Conservation (phyloP, 2,797 vertebrate species). For the Syngnathus acus region DNA sequence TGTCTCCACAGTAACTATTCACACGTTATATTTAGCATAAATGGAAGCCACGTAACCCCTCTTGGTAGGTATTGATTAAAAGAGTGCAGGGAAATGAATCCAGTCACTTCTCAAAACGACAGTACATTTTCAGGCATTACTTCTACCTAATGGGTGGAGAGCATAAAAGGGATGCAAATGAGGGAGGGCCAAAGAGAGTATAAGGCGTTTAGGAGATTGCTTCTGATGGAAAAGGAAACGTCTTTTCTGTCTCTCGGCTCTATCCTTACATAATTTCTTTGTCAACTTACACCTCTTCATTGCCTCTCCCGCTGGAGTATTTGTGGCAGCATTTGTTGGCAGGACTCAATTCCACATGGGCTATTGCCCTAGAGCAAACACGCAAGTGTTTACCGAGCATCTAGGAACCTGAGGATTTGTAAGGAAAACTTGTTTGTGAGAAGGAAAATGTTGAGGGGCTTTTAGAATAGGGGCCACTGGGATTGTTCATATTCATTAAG, state of each 20-base stretch:
- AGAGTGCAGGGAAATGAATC: constrained; percentile 45
- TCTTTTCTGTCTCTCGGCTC: constrained; percentile 46
- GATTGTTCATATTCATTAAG: constrained; percentile 60
- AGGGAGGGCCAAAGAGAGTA: constrained; percentile 35
- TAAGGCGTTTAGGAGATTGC: constrained; percentile 47
- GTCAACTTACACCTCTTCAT: constrained; percentile 35
- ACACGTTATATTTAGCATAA: constrained; percentile 57
- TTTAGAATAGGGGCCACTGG: constrained; percentile 15
- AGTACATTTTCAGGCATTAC: constrained; percentile 40
- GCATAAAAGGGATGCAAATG: constrained; percentile 68
- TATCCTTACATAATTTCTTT: constrained; percentile 40
- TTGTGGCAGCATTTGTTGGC: constrained; percentile 37
- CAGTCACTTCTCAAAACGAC: constrained; percentile 35
- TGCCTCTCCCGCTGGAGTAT: constrained; percentile 14
- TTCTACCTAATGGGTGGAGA: constrained; percentile 51
- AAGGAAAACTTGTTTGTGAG: constrained; percentile 18
- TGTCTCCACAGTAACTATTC: constrained; percentile 63
- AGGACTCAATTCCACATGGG: constrained; percentile 20
- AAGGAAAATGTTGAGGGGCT: constrained; percentile 28
- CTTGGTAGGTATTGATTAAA: constrained; percentile 58
- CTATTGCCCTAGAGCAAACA: constrained; percentile 25
- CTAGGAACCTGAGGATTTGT: constrained; percentile 36
- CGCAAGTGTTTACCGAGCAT: constrained; percentile 29
- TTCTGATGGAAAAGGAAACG: constrained; percentile 52
- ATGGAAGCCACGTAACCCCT: constrained; percentile 41